phyloP scores from a whole-genome alignment of 2,797 vertebrate species.

The Sebastiscus albofasciatus region DNA sequence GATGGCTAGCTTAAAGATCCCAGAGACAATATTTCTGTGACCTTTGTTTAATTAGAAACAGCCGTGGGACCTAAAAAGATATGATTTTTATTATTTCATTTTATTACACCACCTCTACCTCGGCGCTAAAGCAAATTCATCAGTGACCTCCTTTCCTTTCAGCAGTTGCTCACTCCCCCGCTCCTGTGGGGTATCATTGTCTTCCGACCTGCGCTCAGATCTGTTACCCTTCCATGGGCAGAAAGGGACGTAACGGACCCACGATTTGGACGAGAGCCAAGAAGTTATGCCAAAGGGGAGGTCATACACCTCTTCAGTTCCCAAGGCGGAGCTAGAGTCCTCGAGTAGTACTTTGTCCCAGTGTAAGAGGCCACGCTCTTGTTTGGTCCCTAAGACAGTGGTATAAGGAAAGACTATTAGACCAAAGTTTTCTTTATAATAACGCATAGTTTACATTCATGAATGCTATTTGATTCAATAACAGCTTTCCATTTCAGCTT shows the following conservation, averaged over 20 bases:
- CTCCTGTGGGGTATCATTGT: background rate
- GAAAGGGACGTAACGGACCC: slow-evolving; percentile 84
- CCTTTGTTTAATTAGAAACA: too few relatives aligned
- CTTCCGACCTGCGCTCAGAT: background rate
- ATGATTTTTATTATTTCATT: background rate
- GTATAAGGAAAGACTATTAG: background rate
- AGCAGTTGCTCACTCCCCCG: background rate
- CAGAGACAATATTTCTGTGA: background rate
- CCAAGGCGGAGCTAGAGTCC: slow-evolving; percentile 22
- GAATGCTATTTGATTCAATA: background rate
- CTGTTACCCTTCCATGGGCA: slow-evolving; percentile 77
- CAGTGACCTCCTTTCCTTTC: background rate
- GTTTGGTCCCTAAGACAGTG: slow-evolving; percentile 80
- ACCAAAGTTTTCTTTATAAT: background rate
- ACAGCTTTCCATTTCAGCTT: slow-evolving; percentile 8
- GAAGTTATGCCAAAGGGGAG: slow-evolving; percentile 88
- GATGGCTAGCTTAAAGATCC: background rate
- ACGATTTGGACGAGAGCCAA: slow-evolving; percentile 74
- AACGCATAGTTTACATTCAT: background rate
- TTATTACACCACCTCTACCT: background rate
- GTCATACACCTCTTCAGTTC: slow-evolving; percentile 82
- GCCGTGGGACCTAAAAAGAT: background rate
- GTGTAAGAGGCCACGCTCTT: slow-evolving; percentile 85
- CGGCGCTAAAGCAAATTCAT: slow-evolving; percentile 25
- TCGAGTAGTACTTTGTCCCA: slow-evolving; percentile 75